These are phyloP conservation scores for Corythaixoides concolor DNA, from an alignment of 2,113 vertebrate species.

Conservation along the genomic window DNA sequence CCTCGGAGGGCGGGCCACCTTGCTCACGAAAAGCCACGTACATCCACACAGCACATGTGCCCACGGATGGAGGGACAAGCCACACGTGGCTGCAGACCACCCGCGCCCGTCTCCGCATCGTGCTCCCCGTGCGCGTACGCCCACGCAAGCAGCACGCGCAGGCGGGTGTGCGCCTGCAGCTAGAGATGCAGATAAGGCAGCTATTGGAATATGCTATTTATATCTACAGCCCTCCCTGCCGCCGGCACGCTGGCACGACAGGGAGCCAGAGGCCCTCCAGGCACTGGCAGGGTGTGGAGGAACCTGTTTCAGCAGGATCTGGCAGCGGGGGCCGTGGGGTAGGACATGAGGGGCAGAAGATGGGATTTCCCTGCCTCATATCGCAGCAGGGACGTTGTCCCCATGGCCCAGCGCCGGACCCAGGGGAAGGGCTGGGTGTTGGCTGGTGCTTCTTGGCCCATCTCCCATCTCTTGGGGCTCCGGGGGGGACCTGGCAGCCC, in stretches of 20 bases:
- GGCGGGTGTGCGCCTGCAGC: neutral
- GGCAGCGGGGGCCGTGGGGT: fast-evolving
- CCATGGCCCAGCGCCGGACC: fast-evolving
- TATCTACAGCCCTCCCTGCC: neutral
- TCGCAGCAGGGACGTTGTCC: neutral
- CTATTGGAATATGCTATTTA: neutral
- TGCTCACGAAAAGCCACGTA: fast-evolving
- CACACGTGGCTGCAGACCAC: neutral
- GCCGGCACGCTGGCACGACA: neutral
- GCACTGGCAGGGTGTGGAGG: neutral
- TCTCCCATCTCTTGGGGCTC: neutral
- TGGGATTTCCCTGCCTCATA: neutral
- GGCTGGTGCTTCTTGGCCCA: neutral
- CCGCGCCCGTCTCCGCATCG: neutral
- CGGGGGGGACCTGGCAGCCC: neutral
- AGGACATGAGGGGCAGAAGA: neutral
- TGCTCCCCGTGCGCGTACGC: neutral
- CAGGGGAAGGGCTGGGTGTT: neutral
- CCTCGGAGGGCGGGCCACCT: neutral
- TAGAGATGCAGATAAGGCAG: neutral
- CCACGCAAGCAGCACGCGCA: neutral
- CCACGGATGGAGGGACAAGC: fast-evolving
- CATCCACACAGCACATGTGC: fast-evolving
- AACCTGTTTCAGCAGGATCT: neutral
- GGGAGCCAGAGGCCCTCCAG: neutral